These are phyloP conservation scores for Cyrtodaria siliqua DNA, from an alignment of 2,888 invertebrate species.

Conservation along the genomic window DNA sequence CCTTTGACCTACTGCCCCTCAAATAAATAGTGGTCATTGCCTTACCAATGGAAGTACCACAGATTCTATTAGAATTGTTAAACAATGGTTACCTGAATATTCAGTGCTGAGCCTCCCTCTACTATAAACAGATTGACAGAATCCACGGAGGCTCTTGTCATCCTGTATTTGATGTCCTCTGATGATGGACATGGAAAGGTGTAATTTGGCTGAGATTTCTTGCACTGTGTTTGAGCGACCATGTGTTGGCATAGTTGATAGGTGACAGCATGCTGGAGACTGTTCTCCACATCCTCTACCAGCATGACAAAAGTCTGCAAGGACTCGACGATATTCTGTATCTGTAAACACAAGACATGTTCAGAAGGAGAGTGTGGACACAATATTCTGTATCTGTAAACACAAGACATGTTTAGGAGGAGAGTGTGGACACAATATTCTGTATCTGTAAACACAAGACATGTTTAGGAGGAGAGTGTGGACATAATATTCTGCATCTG, in stretches of 20 bases:
- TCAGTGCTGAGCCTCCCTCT: conserved; percentile 94
- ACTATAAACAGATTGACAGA: conserved; percentile 94
- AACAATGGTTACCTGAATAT: conserved; percentile 90
- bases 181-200: conserved; percentile 91
- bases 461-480: too few species aligned
- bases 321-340: conserved; percentile 94
- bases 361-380: too few species aligned
- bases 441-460: too few species aligned
- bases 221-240: conserved; percentile 89
- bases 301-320: conserved; percentile 95
- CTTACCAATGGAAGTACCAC: too few species aligned
- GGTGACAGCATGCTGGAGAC: conserved; percentile 93
- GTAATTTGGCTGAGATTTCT: conserved; percentile 84
- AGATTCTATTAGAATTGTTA: too few species aligned
- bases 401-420: too few species aligned
- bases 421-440: too few species aligned
- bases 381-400: too few species aligned
- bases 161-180: conserved; percentile 96
- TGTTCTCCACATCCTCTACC: conserved; percentile 95
- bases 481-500: too few species aligned
- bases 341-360: too few species aligned
- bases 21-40: too few species aligned
- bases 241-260: conserved; percentile 87
- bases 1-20: too few species aligned
- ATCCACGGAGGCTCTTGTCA: conserved; percentile 90